These are phyloP conservation scores for Gymnothorax javanicus DNA, from an alignment of 2,797 vertebrate species.

Conservation along the genomic window DNA sequence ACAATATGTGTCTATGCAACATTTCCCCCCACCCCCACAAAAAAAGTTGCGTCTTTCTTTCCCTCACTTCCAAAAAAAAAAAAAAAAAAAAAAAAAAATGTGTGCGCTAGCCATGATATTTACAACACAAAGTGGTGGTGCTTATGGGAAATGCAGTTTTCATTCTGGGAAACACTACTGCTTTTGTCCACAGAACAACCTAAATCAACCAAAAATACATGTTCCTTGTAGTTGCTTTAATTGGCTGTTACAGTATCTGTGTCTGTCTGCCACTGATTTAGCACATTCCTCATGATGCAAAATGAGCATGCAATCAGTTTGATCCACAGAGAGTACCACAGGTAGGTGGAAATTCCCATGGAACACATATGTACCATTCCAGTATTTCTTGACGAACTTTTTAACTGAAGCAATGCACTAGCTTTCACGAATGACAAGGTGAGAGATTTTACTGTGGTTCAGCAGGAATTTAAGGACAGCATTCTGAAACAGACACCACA, in stretches of 20 bases:
- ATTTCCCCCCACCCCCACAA: too few relatives aligned
- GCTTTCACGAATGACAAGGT: not conserved
- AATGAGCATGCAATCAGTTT: not conserved
- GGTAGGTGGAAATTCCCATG: not conserved
- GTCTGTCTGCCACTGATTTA: not conserved
- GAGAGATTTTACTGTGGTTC: not conserved
- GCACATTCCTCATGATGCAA: not conserved
- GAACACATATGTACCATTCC: not conserved
- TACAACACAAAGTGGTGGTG: too few relatives aligned
- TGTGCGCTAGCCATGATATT: too few relatives aligned
- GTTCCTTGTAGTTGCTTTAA: too few relatives aligned
- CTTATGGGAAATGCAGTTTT: too few relatives aligned
- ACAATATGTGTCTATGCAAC: too few relatives aligned
- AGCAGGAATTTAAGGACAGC: not conserved
- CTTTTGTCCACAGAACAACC: too few relatives aligned
- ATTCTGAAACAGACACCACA: not conserved
- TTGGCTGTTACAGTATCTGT: not conserved
- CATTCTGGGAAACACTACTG: too few relatives aligned
- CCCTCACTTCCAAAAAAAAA: too few relatives aligned
- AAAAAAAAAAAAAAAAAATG: too few relatives aligned
- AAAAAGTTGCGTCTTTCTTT: too few relatives aligned
- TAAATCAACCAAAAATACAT: too few relatives aligned
- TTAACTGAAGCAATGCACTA: not conserved
- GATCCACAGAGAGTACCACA: not conserved
- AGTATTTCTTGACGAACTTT: not conserved